Percentiles rank a stretch among this genome's conserved stretches.
phyloP scores from a whole-genome alignment of 1,140 invertebrate genomes.

The Drosophila rhopaloa region DNA sequence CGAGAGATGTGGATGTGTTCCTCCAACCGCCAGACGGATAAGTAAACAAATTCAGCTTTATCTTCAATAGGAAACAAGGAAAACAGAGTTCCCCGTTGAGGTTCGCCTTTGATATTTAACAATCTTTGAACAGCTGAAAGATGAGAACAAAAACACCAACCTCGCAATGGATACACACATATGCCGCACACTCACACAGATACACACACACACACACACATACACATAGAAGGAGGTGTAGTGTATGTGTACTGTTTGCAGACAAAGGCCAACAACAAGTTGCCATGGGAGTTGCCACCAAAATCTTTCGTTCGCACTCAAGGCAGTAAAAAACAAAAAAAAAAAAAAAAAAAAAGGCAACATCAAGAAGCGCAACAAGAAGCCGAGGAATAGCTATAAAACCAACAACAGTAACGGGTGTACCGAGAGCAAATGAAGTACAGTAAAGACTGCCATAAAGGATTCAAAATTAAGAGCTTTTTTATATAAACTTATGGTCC shows the following conservation, averaged over 20 bases:
- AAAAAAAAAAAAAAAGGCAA: constrained; percentile 10
- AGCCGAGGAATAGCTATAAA: constrained; percentile 25
- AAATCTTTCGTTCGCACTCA: constrained; percentile 38
- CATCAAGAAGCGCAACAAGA: constrained; percentile 35
- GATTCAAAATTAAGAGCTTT: not conserved
- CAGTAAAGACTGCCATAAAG: constrained; percentile 1
- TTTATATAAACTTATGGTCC: too few species aligned
- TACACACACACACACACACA: constrained; percentile 15
- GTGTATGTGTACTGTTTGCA: constrained; percentile 32
- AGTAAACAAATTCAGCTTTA: constrained; percentile 48
- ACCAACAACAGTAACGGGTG: constrained; percentile 27
- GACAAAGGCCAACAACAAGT: constrained; percentile 67
- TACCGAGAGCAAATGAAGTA: constrained; percentile 2
- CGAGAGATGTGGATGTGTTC: constrained; percentile 8
- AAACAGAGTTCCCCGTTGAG: constrained; percentile 39
- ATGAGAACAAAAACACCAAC: constrained; percentile 42
- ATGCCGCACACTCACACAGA: not conserved
- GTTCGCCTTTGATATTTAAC: constrained; percentile 52
- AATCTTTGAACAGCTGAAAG: constrained; percentile 58
- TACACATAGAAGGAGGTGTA: not conserved
- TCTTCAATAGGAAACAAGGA: constrained; percentile 44
- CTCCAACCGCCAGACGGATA: constrained; percentile 34
- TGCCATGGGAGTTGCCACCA: constrained; percentile 51
- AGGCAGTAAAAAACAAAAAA: constrained; percentile 3
- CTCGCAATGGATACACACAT: constrained; percentile 28